Percentiles rank a stretch among this genome's conserved stretches.
Conservation (phyloP, 2,888 invertebrate genomes). For the Poecilus cupreus region DNA sequence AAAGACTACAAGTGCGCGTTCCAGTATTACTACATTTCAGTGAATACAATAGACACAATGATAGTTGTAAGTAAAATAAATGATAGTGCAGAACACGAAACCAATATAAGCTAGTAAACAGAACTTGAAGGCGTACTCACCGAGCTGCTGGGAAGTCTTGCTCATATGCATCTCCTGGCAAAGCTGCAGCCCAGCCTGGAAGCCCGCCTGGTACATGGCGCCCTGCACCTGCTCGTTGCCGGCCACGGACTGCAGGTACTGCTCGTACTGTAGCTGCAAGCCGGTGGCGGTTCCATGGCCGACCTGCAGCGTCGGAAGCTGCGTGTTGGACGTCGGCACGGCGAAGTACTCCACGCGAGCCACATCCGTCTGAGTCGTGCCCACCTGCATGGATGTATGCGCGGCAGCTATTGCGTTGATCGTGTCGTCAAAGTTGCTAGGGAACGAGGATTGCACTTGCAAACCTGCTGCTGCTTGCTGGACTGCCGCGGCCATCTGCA, state of each 20-base stretch:
- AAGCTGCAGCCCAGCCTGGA: conserved; percentile 71
- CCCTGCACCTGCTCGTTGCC: conserved; percentile 64
- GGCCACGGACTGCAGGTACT: conserved; percentile 72
- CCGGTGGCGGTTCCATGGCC: conserved; percentile 65
- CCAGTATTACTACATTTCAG: too few species aligned
- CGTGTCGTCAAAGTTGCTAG: conserved; percentile 69
- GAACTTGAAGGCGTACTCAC: background rate
- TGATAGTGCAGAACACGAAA: conserved; percentile 6
- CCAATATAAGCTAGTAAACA: conserved; percentile 2
- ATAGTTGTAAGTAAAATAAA: background rate
- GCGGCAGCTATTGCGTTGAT: conserved; percentile 71
- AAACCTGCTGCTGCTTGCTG: conserved; percentile 62
- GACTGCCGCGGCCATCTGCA: conserved; percentile 61
- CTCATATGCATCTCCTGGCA: conserved; percentile 59
- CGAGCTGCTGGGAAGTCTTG: conserved; percentile 41
- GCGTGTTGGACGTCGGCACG: conserved; percentile 68
- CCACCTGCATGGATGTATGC: conserved; percentile 67
- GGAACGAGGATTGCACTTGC: conserved; percentile 67
- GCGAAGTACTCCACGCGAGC: conserved; percentile 73
- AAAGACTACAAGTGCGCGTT: too few species aligned
- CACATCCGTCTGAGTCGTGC: conserved; percentile 68
- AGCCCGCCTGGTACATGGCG: conserved; percentile 70
- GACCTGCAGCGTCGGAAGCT: conserved; percentile 64
- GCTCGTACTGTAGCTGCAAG: conserved; percentile 68
- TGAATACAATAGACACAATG: conserved; percentile 16